A percentile compares a stretch with the other conserved stretches of the same genome.
phyloP scores from a whole-genome alignment of 2,113 vertebrate genomes.

The Sakesphorus luctuosus region DNA sequence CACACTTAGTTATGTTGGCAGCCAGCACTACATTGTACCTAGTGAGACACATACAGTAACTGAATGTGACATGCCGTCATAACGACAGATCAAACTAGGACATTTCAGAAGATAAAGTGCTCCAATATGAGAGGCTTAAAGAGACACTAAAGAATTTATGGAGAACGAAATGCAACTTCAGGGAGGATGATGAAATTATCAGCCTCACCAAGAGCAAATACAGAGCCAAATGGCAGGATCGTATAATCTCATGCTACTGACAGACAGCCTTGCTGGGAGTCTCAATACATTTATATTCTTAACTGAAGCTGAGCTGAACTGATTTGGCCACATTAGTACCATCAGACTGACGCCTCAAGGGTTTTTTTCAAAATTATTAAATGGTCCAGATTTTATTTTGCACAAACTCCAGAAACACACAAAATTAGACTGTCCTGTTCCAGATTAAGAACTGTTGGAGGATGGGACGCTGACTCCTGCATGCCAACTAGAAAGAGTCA shows the following conservation, averaged over 20 bases:
- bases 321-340: neutral
- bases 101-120: slow-evolving; percentile 37
- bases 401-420: too few relatives aligned
- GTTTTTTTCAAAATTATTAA: too few relatives aligned
- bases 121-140: neutral
- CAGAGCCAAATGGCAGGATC: neutral
- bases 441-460: too few relatives aligned
- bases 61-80: slow-evolving; percentile 42
- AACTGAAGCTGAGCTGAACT: neutral
- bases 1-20: slow-evolving; percentile 41
- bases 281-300: neutral
- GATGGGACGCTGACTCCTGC: too few relatives aligned
- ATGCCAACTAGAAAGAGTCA: too few relatives aligned
- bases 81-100: neutral
- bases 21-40: neutral
- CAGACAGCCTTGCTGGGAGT: neutral
- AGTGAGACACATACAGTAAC: slow-evolving; percentile 32
- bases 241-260: neutral
- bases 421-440: too few relatives aligned
- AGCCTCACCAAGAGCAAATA: neutral
- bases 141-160: slow-evolving; percentile 51
- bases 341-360: neutral
- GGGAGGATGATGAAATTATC: slow-evolving; percentile 31
- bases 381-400: too few relatives aligned
- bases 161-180: neutral